Conservation (phyloP, 2,888 invertebrate species). For the Julus scanicus region DNA sequence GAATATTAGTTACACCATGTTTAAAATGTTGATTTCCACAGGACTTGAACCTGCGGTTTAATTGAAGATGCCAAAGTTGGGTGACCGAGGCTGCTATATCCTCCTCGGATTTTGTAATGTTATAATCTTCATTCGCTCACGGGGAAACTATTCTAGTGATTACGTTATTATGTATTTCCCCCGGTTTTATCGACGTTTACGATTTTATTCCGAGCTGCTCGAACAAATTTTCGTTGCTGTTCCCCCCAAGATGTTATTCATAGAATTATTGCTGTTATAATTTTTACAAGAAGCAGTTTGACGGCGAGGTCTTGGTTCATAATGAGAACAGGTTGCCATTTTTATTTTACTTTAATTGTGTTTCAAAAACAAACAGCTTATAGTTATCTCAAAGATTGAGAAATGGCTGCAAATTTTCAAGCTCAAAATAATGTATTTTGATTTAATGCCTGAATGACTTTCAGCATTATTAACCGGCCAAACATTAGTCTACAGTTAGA, state of each 20-base stretch:
- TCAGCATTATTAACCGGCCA: background rate
- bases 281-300: background rate
- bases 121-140: background rate
- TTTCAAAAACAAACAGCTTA: background rate
- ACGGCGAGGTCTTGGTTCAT: background rate
- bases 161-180: background rate
- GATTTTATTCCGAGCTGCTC: background rate
- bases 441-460: background rate
- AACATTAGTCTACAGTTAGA: background rate
- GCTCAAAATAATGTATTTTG: background rate
- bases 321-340: background rate
- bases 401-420: background rate
- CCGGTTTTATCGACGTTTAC: background rate
- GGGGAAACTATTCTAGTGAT: background rate
- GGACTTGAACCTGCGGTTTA: background rate
- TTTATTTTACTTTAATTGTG: background rate
- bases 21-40: background rate
- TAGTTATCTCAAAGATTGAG: background rate
- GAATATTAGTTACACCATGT: background rate
- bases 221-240: background rate
- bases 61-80: background rate
- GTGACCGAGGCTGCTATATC: background rate
- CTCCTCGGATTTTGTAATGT: background rate
- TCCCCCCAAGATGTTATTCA: background rate
- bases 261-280: background rate